A percentile compares a stretch with the other conserved stretches of the same genome.
Conservation (phyloP, 1,140 invertebrate genomes). For the Platyscapa corneri region DNA sequence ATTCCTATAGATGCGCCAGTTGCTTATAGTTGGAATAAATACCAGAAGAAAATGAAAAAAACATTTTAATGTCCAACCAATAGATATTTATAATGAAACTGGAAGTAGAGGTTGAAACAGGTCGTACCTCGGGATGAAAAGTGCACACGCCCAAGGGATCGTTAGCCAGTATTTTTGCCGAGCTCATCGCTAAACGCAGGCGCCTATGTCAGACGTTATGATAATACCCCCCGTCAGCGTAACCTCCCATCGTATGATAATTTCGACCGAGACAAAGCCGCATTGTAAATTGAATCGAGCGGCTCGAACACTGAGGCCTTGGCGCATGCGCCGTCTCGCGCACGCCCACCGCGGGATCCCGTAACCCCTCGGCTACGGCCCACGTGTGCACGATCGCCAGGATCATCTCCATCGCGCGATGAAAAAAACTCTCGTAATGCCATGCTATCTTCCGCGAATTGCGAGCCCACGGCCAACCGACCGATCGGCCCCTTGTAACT, state of each 20-base stretch:
- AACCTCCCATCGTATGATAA: constrained; percentile 65
- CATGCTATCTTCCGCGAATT: neutral
- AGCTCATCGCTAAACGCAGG: constrained; percentile 23
- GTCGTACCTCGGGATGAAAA: neutral
- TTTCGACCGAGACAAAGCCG: constrained; percentile 71
- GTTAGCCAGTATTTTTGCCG: constrained; percentile 17
- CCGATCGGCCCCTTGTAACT: too few relatives aligned
- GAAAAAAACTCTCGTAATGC: constrained; percentile 22
- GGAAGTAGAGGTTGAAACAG: constrained; percentile 3
- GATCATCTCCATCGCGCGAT: neutral
- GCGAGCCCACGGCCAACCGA: too few relatives aligned
- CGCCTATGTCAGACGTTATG: constrained; percentile 26
- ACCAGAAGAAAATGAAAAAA: neutral
- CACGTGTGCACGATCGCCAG: constrained; percentile 10
- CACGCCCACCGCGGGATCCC: constrained; percentile 50
- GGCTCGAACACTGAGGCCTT: too few relatives aligned
- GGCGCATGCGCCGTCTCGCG: constrained; percentile 32
- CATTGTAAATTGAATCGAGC: constrained; percentile 71
- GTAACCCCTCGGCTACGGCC: neutral
- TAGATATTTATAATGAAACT: neutral
- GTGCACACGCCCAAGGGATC: neutral
- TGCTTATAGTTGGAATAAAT: too few relatives aligned
- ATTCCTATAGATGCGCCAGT: too few relatives aligned
- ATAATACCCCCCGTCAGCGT: constrained; percentile 31
- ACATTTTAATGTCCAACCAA: neutral